Evolutionary conservation across 1,140 invertebrate genomes (phyloP), one percentile per base, ranked within the genome.

Genomic region (Acromyrmex heyeri): DNA sequence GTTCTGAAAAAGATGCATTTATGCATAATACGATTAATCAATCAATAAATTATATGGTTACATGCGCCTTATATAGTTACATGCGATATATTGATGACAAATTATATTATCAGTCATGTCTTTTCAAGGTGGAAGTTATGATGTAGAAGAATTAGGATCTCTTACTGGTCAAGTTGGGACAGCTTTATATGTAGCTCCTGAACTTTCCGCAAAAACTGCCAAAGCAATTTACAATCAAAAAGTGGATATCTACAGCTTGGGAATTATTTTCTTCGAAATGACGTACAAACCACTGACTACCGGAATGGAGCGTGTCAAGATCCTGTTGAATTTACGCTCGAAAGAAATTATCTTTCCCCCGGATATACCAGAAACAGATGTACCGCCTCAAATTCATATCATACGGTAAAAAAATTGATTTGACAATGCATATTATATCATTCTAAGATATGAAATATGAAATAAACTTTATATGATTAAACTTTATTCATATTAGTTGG

Each of bases 231-330:
- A 98, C 92, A 98, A 98, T 96, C 97, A 99, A 96, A 99, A 99
- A 96, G 98, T 99, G 12, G 99, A 99, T 93, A 98, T 99, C 91
- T 99, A 99, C 91, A 97, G 97, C 93, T 95, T 98, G 38, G 98
- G 98, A 16, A 98, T 99, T n/a, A 99, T 99, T 81, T 96, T 99
- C 75, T 99, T 99, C 94, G 98, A 99, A 96, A 99, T 99, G 99
- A 98, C 97, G 91, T 98, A 98, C 93, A 93, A 93, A 12, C 97
- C 96, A 64, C 95, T 99, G 30, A 94, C 94, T 1, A 99, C 99
- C 0, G 97, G 96, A 48, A 99, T 99, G 98, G 99, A 99, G 94
- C 96, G 99, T 86, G 97, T 97, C 44, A 96, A 97, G 91, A 96
- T 99, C 21, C 95, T 99, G 24, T 95, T 96, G 38, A 96, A 96